A percentile compares a stretch with the other conserved stretches of the same genome.
These are phyloP conservation scores for Tapera naevia DNA, from an alignment of 2,797 vertebrate species.

Conservation along the genomic window DNA sequence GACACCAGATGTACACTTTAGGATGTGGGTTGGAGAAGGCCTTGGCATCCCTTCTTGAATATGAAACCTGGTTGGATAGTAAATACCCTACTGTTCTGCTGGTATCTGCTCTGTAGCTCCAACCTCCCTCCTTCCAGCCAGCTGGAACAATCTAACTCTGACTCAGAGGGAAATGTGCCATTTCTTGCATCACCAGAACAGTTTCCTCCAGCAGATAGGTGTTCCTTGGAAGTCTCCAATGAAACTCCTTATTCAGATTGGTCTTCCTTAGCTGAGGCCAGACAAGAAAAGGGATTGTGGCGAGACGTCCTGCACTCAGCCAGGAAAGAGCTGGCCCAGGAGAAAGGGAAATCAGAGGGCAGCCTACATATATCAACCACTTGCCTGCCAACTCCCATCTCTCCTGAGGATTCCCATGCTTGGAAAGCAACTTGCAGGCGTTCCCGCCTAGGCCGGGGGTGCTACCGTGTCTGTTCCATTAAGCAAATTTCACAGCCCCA, in stretches of 20 bases:
- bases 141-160: not conserved
- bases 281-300: not conserved
- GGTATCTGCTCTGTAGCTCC: not conserved
- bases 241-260: not conserved
- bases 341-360: conserved; percentile 5
- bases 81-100: not conserved
- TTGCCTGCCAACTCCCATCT: not conserved
- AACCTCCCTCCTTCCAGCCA: not conserved
- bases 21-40: not conserved
- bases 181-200: not conserved
- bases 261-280: not conserved
- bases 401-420: not conserved
- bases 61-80: not conserved
- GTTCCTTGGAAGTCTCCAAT: not conserved
- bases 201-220: not conserved
- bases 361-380: not conserved
- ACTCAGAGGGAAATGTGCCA: conserved; percentile 9
- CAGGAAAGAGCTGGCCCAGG: not conserved
- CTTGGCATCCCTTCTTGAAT: not conserved
- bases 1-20: not conserved
- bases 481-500: not conserved
- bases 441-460: not conserved
- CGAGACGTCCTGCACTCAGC: not conserved
- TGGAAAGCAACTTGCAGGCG: not conserved
- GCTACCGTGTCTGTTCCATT: not conserved